phyloP scores from a whole-genome alignment of 2,888 invertebrate species.

The Drosophila neotestacea region DNA sequence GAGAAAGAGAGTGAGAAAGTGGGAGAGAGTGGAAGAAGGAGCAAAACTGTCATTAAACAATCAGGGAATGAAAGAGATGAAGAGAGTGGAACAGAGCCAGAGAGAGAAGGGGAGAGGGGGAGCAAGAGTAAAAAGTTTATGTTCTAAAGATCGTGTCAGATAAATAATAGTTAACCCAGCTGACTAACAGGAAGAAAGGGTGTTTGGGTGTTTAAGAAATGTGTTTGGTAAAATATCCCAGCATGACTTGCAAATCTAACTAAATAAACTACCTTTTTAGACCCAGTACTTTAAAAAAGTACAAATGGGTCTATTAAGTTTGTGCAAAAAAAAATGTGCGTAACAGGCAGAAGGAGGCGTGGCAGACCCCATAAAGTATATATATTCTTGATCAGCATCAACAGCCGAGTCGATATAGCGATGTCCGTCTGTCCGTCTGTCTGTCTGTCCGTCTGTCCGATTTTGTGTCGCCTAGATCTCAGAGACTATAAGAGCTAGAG shows the following conservation, averaged over 20 bases:
- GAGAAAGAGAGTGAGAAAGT: not conserved
- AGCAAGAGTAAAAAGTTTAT: not conserved
- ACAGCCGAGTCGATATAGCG: too few relatives aligned
- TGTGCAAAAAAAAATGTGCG: too few relatives aligned
- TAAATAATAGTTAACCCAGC: slow-evolving; percentile 22
- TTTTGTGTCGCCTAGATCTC: too few relatives aligned
- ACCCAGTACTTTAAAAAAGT: too few relatives aligned
- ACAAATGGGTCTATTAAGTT: too few relatives aligned
- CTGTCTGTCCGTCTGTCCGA: too few relatives aligned
- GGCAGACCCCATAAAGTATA: too few relatives aligned
- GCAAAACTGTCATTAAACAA: slow-evolving; percentile 13
- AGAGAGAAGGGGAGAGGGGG: not conserved
- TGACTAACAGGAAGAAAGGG: not conserved
- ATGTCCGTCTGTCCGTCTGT: too few relatives aligned
- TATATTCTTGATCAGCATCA: too few relatives aligned
- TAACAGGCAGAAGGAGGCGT: too few relatives aligned
- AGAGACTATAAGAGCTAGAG: too few relatives aligned
- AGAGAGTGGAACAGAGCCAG: not conserved
- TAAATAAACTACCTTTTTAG: slow-evolving; percentile 8
- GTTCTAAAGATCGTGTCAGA: slow-evolving; percentile 19
- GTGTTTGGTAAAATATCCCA: not conserved
- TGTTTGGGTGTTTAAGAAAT: not conserved
- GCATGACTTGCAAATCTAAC: slow-evolving; percentile 8
- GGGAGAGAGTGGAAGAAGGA: not conserved
- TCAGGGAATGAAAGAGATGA: not conserved